Percentiles rank a stretch among this genome's conserved stretches.
Evolutionary conservation across 2,888 invertebrate genomes (phyloP).

Genomic region (Amphipoea lucens): DNA sequence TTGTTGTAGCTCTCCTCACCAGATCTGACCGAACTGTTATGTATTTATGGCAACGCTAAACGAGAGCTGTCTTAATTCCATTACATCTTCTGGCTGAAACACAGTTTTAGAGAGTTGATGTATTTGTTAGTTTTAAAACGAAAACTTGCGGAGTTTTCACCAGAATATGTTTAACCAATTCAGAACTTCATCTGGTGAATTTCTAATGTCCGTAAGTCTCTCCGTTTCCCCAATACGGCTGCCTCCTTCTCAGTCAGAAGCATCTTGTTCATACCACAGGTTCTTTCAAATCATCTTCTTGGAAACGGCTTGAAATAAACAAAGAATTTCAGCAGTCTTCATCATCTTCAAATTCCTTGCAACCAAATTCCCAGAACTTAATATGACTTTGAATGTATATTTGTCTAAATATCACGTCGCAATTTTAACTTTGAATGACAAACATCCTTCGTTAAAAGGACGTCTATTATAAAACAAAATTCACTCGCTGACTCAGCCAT

Average conservation of each 20-base stretch:
- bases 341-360: slow-evolving; percentile 27
- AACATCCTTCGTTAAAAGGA: slow-evolving; percentile 40
- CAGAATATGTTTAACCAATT: neutral
- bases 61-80: slow-evolving; percentile 40
- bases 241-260: neutral
- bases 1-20: slow-evolving; percentile 60
- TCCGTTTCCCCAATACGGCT: neutral
- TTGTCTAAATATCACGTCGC: slow-evolving; percentile 28
- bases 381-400: slow-evolving; percentile 28
- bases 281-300: neutral
- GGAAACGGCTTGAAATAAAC: neutral
- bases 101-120: neutral
- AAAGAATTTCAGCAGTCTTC: neutral
- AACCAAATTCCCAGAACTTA: slow-evolving; percentile 27
- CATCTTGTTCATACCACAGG: neutral
- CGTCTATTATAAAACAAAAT: slow-evolving; percentile 41
- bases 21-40: slow-evolving; percentile 63
- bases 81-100: slow-evolving; percentile 10
- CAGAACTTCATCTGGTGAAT: neutral
- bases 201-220: slow-evolving; percentile 1
- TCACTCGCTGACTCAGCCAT: slow-evolving; percentile 44
- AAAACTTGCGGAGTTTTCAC: slow-evolving; percentile 6
- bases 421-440: slow-evolving; percentile 36
- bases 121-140: neutral
- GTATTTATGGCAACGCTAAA: slow-evolving; percentile 61